Base-by-base conservation (phyloP, 2,888 invertebrate species). In the Euspilapteryx auroguttella region DNA sequence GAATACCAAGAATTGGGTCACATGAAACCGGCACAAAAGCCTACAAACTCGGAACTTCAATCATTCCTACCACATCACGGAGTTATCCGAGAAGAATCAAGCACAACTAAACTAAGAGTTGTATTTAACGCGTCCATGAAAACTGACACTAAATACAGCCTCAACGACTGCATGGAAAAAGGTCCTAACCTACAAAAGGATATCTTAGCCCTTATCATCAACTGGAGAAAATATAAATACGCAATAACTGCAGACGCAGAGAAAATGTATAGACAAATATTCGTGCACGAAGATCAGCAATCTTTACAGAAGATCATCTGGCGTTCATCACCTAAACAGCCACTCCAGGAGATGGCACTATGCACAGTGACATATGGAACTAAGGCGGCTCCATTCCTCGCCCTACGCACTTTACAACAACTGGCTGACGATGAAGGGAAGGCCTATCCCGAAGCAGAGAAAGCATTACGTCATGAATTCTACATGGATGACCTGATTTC, bases 401-500 rank as follows among this genome's bases (percentile, higher is more conserved):
- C 24, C 9, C 10, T 24, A 12, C 11, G 24, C 5, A 24, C 24
- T 5, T 10, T 24, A 12, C 4, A 5, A 24, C 24, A 24, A 12
- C 24, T 24, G 12, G 24, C 24, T 12, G 12, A 3, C 3, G 27
- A 28, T 14, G 28, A 28, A 20, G 28, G 28, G 3, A 4, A 22
- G 10, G 14, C 3, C n/a, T 28, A 22, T 11, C 23, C 28, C 3
- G 6, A 14, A 14, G 28, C 28, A 3, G 14, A 28, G 8, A 12
- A 14, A 14, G 23, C 23, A 13, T 10, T 28, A 12, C 8, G 3
- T 9, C 3, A 7, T 4, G 14, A 28, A 4, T 28, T 3, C 14
- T 28, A 28, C 15, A 23, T 22, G 14, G 28, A 28, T 28, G 28
- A 28, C 12, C n/a, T 23, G 4, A 13, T 28, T 11, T 11, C 14